A percentile compares a stretch with the other conserved stretches of the same genome.
These are phyloP conservation scores for Orchestes rusci DNA, from an alignment of 2,888 invertebrate genomes.

Conservation along the genomic window DNA sequence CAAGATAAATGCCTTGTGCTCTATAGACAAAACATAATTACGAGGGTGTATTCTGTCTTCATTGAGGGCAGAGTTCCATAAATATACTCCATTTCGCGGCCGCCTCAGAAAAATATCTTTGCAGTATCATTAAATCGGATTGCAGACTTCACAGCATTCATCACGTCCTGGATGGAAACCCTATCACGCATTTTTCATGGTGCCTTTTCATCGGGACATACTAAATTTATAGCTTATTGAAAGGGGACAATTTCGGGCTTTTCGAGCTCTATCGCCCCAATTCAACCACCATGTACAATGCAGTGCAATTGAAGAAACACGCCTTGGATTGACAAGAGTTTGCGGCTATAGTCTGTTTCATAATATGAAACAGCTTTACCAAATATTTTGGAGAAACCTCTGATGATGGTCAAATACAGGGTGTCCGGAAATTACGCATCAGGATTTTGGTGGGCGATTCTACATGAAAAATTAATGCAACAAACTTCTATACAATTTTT, in stretches of 20 bases:
- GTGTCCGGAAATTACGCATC: no score
- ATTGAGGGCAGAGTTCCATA: neutral
- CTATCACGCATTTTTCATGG: constrained; percentile 5
- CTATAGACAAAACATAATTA: no score
- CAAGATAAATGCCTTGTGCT: no score
- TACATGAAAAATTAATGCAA: no score
- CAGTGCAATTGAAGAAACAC: constrained; percentile 12
- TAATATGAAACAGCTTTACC: no score
- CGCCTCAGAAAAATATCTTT: neutral
- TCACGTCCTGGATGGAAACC: constrained; percentile 6
- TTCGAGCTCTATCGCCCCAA: constrained; percentile 13
- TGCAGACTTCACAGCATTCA: constrained; percentile 2
- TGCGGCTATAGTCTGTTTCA: no score
- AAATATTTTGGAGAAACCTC: no score
- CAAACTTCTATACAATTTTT: no score
- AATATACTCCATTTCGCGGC: no score
- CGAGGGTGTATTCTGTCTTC: neutral
- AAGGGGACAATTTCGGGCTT: constrained; percentile 14
- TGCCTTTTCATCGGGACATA: constrained; percentile 14
- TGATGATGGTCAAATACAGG: no score
- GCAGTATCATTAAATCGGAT: neutral
- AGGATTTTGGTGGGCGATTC: no score
- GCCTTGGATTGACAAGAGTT: no score
- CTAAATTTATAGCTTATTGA: constrained; percentile 18
- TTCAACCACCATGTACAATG: constrained; percentile 8